Evolutionary conservation across 2,888 invertebrate genomes (phyloP).

Genomic region (Portevinia maculata): DNA sequence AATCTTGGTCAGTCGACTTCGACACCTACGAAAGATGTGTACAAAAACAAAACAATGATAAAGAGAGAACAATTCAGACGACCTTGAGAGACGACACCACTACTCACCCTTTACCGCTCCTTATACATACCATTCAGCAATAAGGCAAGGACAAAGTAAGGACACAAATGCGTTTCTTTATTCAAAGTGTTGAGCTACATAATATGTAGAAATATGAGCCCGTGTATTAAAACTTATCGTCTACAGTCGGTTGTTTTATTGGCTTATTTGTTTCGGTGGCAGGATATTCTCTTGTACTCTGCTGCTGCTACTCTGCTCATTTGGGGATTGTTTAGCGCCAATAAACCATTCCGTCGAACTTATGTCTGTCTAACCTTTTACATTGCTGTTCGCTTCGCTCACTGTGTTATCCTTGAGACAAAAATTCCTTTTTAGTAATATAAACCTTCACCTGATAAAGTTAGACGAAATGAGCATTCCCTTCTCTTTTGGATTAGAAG

Average conservation of each 20-base stretch:
- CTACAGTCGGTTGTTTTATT: not conserved
- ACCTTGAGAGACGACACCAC: constrained; percentile 46
- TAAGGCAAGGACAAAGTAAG: constrained; percentile 11
- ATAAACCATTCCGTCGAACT: constrained; percentile 39
- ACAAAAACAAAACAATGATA: constrained; percentile 7
- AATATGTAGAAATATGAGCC: not conserved
- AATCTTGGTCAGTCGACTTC: constrained; percentile 42
- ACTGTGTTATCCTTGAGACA: constrained; percentile 61
- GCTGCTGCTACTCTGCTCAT: constrained; percentile 14
- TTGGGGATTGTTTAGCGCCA: constrained; percentile 26
- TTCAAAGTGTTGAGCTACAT: constrained; percentile 1
- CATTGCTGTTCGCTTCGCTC: constrained; percentile 1
- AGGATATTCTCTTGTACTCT: constrained; percentile 21
- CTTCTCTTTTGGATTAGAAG: constrained; percentile 29
- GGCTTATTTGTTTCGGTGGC: constrained; percentile 14
- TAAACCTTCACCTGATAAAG: constrained; percentile 50
- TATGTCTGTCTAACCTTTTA: constrained; percentile 64
- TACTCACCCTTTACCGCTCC: not conserved
- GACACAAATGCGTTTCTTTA: constrained; percentile 43
- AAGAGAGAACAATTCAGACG: constrained; percentile 14
- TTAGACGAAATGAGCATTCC: constrained; percentile 28
- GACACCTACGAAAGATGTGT: constrained; percentile 4
- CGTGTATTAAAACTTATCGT: constrained; percentile 13
- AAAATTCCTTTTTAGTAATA: constrained; percentile 48
- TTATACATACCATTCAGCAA: no score